Evolutionary conservation across 2,888 invertebrate species (phyloP).

Genomic region (Polylopha cassiicola): DNA sequence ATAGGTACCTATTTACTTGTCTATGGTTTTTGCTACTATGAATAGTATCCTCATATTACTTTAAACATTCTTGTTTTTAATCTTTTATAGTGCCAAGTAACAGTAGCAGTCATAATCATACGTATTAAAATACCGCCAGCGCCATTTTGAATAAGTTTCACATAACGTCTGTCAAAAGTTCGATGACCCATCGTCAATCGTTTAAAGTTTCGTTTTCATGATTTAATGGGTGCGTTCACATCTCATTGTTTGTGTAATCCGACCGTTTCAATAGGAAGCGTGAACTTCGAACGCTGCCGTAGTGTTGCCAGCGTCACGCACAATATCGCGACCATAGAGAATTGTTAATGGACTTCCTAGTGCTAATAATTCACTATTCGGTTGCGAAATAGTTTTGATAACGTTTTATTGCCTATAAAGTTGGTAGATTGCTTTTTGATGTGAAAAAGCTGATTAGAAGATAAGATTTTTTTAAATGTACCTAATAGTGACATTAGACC

Average conservation of each 20-base stretch:
- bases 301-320: slow-evolving; percentile 13
- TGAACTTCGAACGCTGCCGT: too few species aligned
- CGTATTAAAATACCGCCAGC: background rate
- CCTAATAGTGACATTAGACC: too few species aligned
- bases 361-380: slow-evolving; percentile 18
- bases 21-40: too few species aligned
- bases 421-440: slow-evolving; percentile 5
- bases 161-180: slow-evolving; percentile 52
- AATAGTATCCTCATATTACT: too few species aligned
- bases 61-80: too few species aligned
- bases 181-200: slow-evolving; percentile 39
- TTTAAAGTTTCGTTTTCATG: slow-evolving; percentile 59
- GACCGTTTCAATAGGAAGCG: slow-evolving; percentile 55
- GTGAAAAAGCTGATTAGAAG: slow-evolving; percentile 8
- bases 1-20: too few species aligned
- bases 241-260: slow-evolving; percentile 67
- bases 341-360: slow-evolving; percentile 31
- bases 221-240: slow-evolving; percentile 68
- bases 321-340: slow-evolving; percentile 31
- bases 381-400: slow-evolving; percentile 22
- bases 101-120: too few species aligned
- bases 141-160: slow-evolving; percentile 18
- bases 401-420: slow-evolving; percentile 20
- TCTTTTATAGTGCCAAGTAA: too few species aligned
- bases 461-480: too few species aligned